A percentile compares a stretch with the other conserved stretches of the same genome.
Conservation (phyloP, 1,140 invertebrate species). For the Pseudomyrmex flavicornis region DNA sequence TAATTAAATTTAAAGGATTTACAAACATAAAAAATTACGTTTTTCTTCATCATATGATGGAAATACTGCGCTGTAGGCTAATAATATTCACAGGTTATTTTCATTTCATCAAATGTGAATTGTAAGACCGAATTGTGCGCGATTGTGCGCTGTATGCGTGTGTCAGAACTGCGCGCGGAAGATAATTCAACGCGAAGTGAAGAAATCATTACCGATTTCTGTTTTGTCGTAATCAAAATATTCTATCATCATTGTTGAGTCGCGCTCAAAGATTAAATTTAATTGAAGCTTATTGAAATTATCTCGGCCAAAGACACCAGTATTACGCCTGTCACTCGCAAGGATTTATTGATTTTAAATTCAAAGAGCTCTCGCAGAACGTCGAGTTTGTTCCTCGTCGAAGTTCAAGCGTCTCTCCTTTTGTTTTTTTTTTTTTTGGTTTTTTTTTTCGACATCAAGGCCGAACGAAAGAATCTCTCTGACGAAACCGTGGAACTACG, state of each 20-base stretch:
- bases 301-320: too few species aligned
- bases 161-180: not conserved
- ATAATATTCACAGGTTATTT: not conserved
- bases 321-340: not conserved
- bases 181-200: conserved; percentile 4
- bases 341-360: conserved; percentile 19
- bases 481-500: not conserved
- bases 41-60: not conserved
- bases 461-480: conserved; percentile 5
- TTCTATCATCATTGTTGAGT: not conserved
- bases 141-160: not conserved
- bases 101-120: conserved; percentile 38
- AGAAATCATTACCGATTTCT: not conserved
- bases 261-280: conserved; percentile 6
- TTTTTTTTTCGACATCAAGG: not conserved
- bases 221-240: not conserved
- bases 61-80: not conserved
- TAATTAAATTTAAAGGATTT: conserved; percentile 29
- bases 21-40: not conserved
- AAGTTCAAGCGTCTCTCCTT: not conserved
- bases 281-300: not conserved
- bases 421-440: too few species aligned
- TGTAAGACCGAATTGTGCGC: not conserved
- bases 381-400: not conserved
- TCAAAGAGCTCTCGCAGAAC: not conserved